phyloP scores from a whole-genome alignment of 1,140 invertebrate genomes.

The Drosophila ficusphila region DNA sequence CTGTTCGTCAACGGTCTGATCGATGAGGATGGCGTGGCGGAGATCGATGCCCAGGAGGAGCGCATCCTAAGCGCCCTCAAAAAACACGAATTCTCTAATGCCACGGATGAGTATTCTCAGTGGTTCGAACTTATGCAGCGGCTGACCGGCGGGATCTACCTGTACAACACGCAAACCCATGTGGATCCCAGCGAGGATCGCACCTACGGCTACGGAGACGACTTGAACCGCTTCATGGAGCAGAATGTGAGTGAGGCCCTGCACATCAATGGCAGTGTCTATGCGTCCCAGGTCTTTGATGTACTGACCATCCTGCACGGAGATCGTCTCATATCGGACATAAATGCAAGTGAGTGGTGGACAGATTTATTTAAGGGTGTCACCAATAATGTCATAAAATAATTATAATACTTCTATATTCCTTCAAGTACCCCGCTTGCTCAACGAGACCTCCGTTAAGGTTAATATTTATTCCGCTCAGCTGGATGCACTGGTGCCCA shows the following conservation, averaged over 20 bases:
- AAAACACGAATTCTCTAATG: conserved; percentile 20
- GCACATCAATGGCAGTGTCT: conserved; percentile 85
- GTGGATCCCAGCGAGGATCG: conserved; percentile 44
- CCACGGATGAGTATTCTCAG: conserved; percentile 20
- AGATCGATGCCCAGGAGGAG: conserved; percentile 77
- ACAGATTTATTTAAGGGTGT: not conserved
- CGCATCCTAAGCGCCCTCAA: conserved; percentile 85
- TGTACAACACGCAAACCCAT: conserved; percentile 57
- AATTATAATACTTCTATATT: not conserved
- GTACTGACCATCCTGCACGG: conserved; percentile 87
- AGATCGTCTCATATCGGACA: conserved; percentile 94
- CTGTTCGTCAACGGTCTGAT: conserved; percentile 85
- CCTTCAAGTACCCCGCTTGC: conserved; percentile 88
- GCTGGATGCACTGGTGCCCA: conserved; percentile 89
- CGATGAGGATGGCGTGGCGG: conserved; percentile 85
- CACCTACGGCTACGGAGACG: conserved; percentile 60
- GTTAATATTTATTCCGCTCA: conserved; percentile 83
- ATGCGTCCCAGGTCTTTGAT: conserved; percentile 86
- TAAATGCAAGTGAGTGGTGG: conserved; percentile 86
- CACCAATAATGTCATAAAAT: not conserved
- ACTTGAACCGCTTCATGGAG: conserved; percentile 89
- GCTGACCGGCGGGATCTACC: conserved; percentile 44
- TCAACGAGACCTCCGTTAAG: conserved; percentile 87
- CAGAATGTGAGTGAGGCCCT: conserved; percentile 87
- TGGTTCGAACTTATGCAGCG: conserved; percentile 27